Percentiles rank a stretch among this genome's conserved stretches.
These are phyloP conservation scores for Glomeris marginata DNA, from an alignment of 2,888 invertebrate species.

Conservation along the genomic window DNA sequence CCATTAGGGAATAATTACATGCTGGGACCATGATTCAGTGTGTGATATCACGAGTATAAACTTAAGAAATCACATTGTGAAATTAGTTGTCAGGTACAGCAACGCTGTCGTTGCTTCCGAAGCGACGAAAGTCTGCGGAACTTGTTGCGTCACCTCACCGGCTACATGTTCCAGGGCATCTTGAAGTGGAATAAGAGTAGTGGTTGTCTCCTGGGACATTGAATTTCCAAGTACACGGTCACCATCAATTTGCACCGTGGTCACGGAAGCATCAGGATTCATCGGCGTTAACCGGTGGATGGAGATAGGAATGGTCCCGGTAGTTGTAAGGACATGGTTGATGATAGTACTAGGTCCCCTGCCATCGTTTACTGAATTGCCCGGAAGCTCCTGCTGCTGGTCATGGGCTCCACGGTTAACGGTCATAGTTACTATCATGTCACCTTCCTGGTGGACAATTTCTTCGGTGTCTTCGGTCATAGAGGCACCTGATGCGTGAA, in stretches of 20 bases:
- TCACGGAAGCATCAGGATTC: not conserved
- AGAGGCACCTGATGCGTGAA: slow-evolving; percentile 19
- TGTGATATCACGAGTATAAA: too few relatives aligned
- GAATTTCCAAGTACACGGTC: not conserved
- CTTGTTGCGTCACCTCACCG: slow-evolving; percentile 5
- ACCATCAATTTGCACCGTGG: slow-evolving; percentile 8
- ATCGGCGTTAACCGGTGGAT: too few relatives aligned
- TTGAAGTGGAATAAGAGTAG: slow-evolving; percentile 8
- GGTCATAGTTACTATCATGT: too few relatives aligned
- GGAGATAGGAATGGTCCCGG: too few relatives aligned
- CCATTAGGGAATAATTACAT: too few relatives aligned
- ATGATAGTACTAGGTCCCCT: not conserved
- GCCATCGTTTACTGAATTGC: not conserved
- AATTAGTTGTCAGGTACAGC: slow-evolving; percentile 16
- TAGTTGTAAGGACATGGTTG: not conserved
- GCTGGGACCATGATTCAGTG: too few relatives aligned
- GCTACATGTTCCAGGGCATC: slow-evolving; percentile 4
- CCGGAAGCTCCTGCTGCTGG: too few relatives aligned
- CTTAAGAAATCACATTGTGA: slow-evolving; percentile 4
- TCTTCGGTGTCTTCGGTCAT: not conserved
- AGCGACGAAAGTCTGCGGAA: slow-evolving; percentile 12
- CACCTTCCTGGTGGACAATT: too few relatives aligned
- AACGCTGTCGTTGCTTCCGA: slow-evolving; percentile 17
- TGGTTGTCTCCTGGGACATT: not conserved
- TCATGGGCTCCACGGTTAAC: too few relatives aligned